These are phyloP conservation scores for Cololabis saira DNA, from an alignment of 2,113 vertebrate species.

Conservation along the genomic window DNA sequence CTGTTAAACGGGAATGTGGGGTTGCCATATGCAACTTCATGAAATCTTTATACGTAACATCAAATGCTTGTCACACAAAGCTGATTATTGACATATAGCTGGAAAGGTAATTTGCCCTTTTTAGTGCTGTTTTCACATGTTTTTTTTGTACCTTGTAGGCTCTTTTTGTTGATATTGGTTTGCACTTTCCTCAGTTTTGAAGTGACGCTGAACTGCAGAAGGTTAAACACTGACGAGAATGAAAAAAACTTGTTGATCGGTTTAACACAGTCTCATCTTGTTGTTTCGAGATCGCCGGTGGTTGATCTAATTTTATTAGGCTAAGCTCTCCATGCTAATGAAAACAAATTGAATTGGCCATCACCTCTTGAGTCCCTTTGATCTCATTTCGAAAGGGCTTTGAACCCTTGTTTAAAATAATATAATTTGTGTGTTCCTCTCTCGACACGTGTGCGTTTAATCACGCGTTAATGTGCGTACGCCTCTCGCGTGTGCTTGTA, in stretches of 20 bases:
- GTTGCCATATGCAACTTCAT: neutral
- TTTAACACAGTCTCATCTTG: neutral
- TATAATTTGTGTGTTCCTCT: constrained; percentile 25
- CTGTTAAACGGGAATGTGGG: constrained; percentile 9
- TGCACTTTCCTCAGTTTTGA: too few relatives aligned
- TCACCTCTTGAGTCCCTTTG: constrained; percentile 13
- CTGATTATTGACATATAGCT: neutral
- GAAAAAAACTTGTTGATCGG: neutral
- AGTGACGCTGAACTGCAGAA: too few relatives aligned
- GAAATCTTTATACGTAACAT: neutral
- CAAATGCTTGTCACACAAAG: neutral
- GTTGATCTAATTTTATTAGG: neutral
- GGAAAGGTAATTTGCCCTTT: neutral
- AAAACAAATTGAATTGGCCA: constrained; percentile 9
- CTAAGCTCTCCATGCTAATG: constrained; percentile 6
- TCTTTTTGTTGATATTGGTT: too few relatives aligned
- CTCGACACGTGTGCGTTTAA: constrained; percentile 22
- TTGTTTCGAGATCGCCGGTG: neutral
- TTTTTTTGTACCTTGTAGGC: too few relatives aligned
- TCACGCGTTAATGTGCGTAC: constrained; percentile 37
- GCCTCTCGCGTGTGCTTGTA: constrained; percentile 18
- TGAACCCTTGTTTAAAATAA: constrained; percentile 46
- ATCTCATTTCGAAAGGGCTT: constrained; percentile 31
- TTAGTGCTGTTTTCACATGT: neutral
- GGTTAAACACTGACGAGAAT: neutral